Conservation (phyloP, 2,797 vertebrate genomes). For the Clamator glandarius region DNA sequence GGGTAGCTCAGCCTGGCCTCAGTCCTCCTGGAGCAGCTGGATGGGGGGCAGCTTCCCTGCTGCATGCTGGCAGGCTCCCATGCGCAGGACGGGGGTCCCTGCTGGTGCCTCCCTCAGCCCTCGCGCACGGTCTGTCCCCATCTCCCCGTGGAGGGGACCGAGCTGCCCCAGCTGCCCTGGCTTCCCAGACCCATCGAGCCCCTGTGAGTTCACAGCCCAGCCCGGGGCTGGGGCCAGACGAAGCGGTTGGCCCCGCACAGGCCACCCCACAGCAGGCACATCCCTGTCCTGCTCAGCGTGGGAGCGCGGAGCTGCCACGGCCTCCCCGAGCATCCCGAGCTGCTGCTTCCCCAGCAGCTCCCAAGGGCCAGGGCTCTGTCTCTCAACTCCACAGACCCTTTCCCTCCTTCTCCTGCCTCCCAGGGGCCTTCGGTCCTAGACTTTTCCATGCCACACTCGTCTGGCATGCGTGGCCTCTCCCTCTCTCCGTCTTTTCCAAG, state of each 20-base stretch:
- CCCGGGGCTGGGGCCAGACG: neutral
- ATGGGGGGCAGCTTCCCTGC: neutral
- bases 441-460: fast-evolving
- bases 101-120: neutral
- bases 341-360: neutral
- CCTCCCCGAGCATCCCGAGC: neutral
- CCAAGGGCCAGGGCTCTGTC: neutral
- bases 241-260: fast-evolving
- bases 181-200: neutral
- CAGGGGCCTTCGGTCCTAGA: neutral
- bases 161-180: neutral
- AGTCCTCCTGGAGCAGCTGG: neutral
- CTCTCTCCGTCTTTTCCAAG: neutral
- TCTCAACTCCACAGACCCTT: neutral
- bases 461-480: neutral
- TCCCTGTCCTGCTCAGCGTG: no score
- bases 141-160: neutral
- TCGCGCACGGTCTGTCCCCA: neutral
- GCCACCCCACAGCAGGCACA: neutral
- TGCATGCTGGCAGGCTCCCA: fast-evolving
- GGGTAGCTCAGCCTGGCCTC: neutral
- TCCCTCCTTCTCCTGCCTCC: neutral
- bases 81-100: neutral
- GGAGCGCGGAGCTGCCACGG: fast-evolving
- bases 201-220: neutral